Conservation (phyloP, 2,113 vertebrate genomes). For the Megaceryle maxima region DNA sequence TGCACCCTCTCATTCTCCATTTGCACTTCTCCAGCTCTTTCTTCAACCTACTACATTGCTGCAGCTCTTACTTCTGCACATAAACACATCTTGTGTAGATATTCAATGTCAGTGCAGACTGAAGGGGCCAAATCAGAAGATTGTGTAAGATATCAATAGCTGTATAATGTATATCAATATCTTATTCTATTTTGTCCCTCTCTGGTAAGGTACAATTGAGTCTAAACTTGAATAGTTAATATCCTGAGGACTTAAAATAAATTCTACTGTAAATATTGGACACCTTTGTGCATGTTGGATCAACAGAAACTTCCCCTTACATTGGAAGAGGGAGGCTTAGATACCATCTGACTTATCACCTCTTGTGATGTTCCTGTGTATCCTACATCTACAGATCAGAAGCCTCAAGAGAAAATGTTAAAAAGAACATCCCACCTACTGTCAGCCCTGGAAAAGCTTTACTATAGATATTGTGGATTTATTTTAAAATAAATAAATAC, state of each 20-base stretch:
- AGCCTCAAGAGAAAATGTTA: slow-evolving; percentile 15
- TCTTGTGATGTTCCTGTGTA: neutral
- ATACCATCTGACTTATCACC: neutral
- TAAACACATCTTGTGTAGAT: neutral
- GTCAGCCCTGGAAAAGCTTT: neutral
- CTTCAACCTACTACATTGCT: neutral
- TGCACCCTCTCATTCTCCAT: neutral
- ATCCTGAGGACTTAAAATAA: neutral
- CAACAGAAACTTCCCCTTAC: neutral
- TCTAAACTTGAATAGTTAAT: neutral
- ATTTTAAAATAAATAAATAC: neutral
- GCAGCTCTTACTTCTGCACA: neutral
- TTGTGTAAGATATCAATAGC: neutral
- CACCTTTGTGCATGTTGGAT: neutral
- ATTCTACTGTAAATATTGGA: neutral
- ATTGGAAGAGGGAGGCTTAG: neutral
- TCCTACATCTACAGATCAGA: neutral
- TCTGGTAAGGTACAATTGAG: neutral
- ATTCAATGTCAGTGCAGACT: neutral
- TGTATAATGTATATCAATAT: neutral
- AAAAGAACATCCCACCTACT: neutral
- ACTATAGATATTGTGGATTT: neutral
- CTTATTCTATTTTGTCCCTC: neutral
- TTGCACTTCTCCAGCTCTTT: neutral
- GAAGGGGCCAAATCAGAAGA: neutral